Conservation (phyloP, 2,797 vertebrate genomes). For the Gallinago solitaria region DNA sequence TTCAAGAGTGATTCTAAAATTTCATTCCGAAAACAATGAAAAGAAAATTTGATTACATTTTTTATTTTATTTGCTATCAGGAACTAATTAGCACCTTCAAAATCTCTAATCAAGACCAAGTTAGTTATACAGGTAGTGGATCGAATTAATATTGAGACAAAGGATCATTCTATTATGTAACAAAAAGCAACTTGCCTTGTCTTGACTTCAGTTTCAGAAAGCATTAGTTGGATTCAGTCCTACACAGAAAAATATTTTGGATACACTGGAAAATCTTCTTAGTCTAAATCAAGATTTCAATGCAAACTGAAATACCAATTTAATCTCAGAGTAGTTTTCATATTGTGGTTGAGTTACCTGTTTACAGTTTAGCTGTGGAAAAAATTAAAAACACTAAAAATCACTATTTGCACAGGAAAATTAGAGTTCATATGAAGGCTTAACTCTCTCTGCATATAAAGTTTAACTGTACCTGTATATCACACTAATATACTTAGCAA, state of each 20-base stretch:
- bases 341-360: neutral
- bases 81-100: neutral
- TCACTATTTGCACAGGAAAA: neutral
- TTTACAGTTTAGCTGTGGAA: neutral
- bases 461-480: neutral
- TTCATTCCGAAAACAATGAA: neutral
- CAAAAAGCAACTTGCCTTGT: neutral
- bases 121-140: neutral
- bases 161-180: neutral
- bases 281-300: neutral
- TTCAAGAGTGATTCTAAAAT: neutral
- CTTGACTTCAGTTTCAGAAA: neutral
- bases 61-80: neutral
- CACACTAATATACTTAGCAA: neutral
- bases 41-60: neutral
- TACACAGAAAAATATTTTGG: neutral
- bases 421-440: neutral
- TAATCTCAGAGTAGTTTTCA: neutral
- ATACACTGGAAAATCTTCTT: neutral
- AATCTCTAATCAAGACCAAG: neutral
- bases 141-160: neutral
- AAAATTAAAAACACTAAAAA: neutral
- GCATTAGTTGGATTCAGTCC: neutral
- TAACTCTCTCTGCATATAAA: neutral
- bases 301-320: neutral